Evolutionary conservation across 2,797 vertebrate genomes (phyloP), one percentile per base, ranked within the genome.

Genomic region (Ctenosaura bakeri): DNA sequence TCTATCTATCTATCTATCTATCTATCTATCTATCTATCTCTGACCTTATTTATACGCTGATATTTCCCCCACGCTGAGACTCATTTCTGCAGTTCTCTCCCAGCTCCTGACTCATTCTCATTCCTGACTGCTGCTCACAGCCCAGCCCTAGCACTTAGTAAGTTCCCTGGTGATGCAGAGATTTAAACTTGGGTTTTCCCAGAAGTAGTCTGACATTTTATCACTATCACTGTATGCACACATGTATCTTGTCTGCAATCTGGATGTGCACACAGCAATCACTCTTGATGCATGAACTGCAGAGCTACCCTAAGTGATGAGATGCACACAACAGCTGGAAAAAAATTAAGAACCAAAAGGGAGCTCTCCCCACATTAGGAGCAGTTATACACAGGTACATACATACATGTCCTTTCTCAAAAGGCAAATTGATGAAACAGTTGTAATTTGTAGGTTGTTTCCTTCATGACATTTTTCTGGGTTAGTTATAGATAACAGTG

Each of bases 381-480:
- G 95, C 87, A 91, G 64, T 66, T 66, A 26, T 26, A 66, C 24
- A 24, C 26, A 66, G 26, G 7, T 26, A 59, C 59, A 59, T 59
- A 59, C 5, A 20, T 18, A 59, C 16, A 59, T 18, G 79, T 83
- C 93, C 89, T 89, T 92, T 79, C 89, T 95, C 94, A 86, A 92
- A 93, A 94, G 94, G 92, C 94, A 96, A 95, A 88, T 77, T 95
- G 94, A 96, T 95, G 91, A 91, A 94, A 93, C 89, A 95, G 93
- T 94, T 95, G 95, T 82, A 90, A 88, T 1, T 9, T 89, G 91
- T 93, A 91, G 84, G 94, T 85, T 89, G 94, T 93, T 93, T 93
- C 87, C 91, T 93, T 94, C 88, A 79, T 85, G 50, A 76, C 69
- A 93, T 94, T 95, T 94, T 94, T 95, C 94, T 80, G 90, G 91